These are phyloP conservation scores for Myotis planiceps DNA, from an alignment of 2,797 vertebrate genomes.

Conservation along the genomic window DNA sequence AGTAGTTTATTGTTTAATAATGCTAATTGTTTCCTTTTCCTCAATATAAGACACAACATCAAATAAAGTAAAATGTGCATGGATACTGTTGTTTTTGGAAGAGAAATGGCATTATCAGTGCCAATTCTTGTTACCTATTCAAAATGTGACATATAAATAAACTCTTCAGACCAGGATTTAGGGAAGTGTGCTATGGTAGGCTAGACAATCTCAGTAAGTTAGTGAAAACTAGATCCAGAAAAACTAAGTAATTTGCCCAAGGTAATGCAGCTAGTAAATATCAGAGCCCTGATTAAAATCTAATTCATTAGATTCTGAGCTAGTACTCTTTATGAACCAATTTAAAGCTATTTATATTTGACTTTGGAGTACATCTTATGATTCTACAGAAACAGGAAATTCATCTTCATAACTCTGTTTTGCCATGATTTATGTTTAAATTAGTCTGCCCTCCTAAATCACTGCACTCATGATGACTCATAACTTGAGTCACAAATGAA, in stretches of 20 bases:
- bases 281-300: background rate
- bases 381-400: conserved; percentile 28
- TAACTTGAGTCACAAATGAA: conserved; percentile 4
- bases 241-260: background rate
- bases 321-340: background rate
- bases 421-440: conserved; percentile 33
- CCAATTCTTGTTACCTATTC: background rate
- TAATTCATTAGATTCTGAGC: background rate
- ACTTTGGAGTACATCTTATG: background rate
- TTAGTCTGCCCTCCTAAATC: conserved; percentile 29
- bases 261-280: background rate
- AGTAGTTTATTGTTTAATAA: background rate
- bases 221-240: conserved; percentile 8
- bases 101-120: background rate
- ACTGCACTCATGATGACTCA: background rate
- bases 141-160: background rate
- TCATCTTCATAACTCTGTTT: background rate
- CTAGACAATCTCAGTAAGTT: background rate
- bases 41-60: background rate
- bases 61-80: background rate
- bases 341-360: background rate
- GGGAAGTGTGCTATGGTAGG: background rate
- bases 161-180: background rate
- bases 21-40: background rate
- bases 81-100: background rate